These are phyloP conservation scores for Papilio dardanus DNA, from an alignment of 1,140 invertebrate genomes.

Conservation along the genomic window DNA sequence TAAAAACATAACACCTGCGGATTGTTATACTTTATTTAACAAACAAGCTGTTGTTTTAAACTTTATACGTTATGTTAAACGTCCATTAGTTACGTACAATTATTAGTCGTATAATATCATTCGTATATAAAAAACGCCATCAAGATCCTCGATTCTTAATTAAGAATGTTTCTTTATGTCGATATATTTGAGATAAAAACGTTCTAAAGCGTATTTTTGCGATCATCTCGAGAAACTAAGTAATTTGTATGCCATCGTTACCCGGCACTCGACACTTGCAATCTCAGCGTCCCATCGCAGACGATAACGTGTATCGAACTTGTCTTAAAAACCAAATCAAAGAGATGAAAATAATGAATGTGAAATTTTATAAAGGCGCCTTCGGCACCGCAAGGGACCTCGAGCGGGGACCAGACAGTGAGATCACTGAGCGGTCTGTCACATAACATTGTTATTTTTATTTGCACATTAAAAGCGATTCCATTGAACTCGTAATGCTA, in stretches of 20 bases:
- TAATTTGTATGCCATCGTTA: slow-evolving; percentile 61
- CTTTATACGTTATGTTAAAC: neutral
- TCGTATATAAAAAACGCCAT: slow-evolving; percentile 32
- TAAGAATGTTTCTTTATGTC: slow-evolving; percentile 31
- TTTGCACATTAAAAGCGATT: slow-evolving; percentile 61
- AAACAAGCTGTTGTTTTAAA: slow-evolving; percentile 11
- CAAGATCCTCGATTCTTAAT: slow-evolving; percentile 29
- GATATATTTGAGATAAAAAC: slow-evolving; percentile 29
- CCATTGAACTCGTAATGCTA: slow-evolving; percentile 68
- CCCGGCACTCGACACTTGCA: slow-evolving; percentile 62
- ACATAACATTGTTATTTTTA: slow-evolving; percentile 73
- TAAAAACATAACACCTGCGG: neutral
- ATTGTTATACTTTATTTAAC: slow-evolving; percentile 7
- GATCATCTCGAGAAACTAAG: slow-evolving; percentile 25
- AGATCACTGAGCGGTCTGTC: slow-evolving; percentile 57
- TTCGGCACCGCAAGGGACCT: slow-evolving; percentile 48
- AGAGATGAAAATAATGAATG: slow-evolving; percentile 65
- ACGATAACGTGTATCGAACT: slow-evolving; percentile 65
- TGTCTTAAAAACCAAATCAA: slow-evolving; percentile 67
- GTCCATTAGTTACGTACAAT: slow-evolving; percentile 26
- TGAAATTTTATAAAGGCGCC: slow-evolving; percentile 68
- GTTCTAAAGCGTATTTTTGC: slow-evolving; percentile 26
- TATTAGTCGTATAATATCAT: slow-evolving; percentile 2
- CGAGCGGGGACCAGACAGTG: slow-evolving; percentile 55
- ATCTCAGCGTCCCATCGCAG: slow-evolving; percentile 73